Percentiles rank a stretch among this genome's conserved stretches.
phyloP scores from a whole-genome alignment of 2,113 vertebrate genomes.

The Sinocyclocheilus maitianheensis region DNA sequence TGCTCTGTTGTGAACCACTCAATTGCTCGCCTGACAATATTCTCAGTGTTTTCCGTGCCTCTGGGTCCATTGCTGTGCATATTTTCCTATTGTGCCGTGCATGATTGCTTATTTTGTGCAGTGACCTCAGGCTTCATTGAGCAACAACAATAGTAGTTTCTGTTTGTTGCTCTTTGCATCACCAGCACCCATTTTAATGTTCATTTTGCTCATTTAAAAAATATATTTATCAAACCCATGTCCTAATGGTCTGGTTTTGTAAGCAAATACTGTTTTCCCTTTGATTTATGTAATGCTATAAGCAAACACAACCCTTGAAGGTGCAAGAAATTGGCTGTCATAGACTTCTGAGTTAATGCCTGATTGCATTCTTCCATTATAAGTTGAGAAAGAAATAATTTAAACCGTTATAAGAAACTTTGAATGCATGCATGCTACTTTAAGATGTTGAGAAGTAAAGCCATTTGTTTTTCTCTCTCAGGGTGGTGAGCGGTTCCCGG shows the following conservation, averaged over 20 bases:
- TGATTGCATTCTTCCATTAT: background rate
- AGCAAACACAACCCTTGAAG: background rate
- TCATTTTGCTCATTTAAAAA: background rate
- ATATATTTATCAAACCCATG: background rate
- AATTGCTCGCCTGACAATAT: background rate
- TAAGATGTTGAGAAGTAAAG: background rate
- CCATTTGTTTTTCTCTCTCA: slow-evolving; percentile 58
- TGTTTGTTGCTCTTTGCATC: slow-evolving; percentile 40
- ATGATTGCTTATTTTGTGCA: slow-evolving; percentile 66
- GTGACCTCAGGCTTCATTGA: slow-evolving; percentile 57
- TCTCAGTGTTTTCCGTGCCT: slow-evolving; percentile 23
- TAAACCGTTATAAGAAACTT: background rate
- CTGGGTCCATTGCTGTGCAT: background rate
- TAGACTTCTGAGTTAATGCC: background rate
- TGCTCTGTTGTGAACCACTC: background rate
- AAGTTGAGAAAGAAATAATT: background rate
- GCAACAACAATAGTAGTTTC: slow-evolving; percentile 58
- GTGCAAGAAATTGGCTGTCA: background rate
- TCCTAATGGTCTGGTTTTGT: slow-evolving; percentile 5
- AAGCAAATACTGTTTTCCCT: background rate
- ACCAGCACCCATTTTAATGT: slow-evolving; percentile 52
- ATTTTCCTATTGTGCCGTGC: slow-evolving; percentile 61
- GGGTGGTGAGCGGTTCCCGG: slow-evolving; percentile 97
- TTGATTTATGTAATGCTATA: slow-evolving; percentile 15
- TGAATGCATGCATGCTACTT: background rate